Base-by-base conservation (phyloP, 2,888 invertebrate species). In the Apotomis betuletana region DNA sequence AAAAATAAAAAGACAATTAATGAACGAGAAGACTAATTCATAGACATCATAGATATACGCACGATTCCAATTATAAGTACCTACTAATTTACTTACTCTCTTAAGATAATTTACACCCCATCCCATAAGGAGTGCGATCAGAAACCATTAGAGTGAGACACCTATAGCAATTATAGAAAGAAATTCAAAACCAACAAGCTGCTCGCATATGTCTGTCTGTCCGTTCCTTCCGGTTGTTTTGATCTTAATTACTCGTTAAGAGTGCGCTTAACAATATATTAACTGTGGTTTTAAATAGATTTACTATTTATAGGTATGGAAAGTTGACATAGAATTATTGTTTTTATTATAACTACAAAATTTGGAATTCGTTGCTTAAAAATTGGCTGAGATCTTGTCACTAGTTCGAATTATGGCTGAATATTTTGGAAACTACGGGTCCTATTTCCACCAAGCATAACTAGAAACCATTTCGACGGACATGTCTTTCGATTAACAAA, bases 101-200 rank as follows among this genome's bases (percentile, higher is more conserved):
- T 67, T n/a, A 15, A 13, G 59, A 27, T 57, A 67, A 67, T 72
- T 67, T 58, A 67, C 71, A 72, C 71, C 67, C 71, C 44, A 51
- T 65, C 10, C 10, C 69, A 36, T 41, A 64, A 58, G 63, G 54
- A 73, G 63, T 70, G 62, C 4, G 41, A 41, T 41, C 70, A 55
- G 13, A 57, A 70, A 64, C 60, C 38, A 70, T 71, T 15, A 69
- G 68, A 63, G 58, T 49, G 44, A 52, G 71, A 69, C 57, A 57
- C 68, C 68, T 57, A 67, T 64, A 77, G 74, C 73, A 74, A 76
- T 77, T 74, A 75, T 73, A 67, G 80, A 76, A 77, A 77, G 85
- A 83, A 89, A 87, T 78, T 78, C 76, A 81, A 90, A 84, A 87
- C 89, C 85, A 77, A 75, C 87, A 87, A 86, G 89, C 87, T 89